Evolutionary conservation across 2,888 invertebrate species (phyloP), one percentile per base, ranked within the genome.

Genomic region (Brachypterus glaber): DNA sequence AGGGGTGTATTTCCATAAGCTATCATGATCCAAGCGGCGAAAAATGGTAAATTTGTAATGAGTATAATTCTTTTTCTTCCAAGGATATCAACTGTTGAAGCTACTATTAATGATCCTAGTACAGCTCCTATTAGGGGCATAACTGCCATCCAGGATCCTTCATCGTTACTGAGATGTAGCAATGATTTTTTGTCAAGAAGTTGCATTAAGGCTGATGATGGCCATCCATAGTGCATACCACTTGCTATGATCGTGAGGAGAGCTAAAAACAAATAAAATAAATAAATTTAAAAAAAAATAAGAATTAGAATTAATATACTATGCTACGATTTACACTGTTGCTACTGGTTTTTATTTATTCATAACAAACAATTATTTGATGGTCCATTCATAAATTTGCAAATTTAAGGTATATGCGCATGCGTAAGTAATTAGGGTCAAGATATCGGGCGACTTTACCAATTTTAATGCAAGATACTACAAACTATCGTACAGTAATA

Each of bases 31-130:
- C 80, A 81, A 41, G 78, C 74, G 27, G 74, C 40, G 41, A 76
- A 71, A 51, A 76, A 72, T 1, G 79, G 77, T 14, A 52, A 37
- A 2, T 77, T 52, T 0, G 76, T 70, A 17, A 77, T 54, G 13
- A 79, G 66, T 13, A 80, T 68, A 15, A 76, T 74, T 7, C 68
- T 69, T 56, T 80, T 81, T 13, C 82, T 69, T 12, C 82, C 82
- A 38, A 77, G 68, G 43, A 70, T 67, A 58, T 82, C 79, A 33
- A 81, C 75, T 41, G 76, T 63, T 51, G 76, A 68, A n/a, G 77
- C 79, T 5, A 77, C 72, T 14, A 77, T 66, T 2, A 77, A 57
- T 8, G 76, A 75, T 17, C 79, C 79, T 27, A 77, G 58, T 8
- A 77, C 69, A 1, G 76, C 76, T 44, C 78, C 79, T 31, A 80